Conservation (phyloP, 2,797 vertebrate genomes). For the Apogon hyalosoma region DNA sequence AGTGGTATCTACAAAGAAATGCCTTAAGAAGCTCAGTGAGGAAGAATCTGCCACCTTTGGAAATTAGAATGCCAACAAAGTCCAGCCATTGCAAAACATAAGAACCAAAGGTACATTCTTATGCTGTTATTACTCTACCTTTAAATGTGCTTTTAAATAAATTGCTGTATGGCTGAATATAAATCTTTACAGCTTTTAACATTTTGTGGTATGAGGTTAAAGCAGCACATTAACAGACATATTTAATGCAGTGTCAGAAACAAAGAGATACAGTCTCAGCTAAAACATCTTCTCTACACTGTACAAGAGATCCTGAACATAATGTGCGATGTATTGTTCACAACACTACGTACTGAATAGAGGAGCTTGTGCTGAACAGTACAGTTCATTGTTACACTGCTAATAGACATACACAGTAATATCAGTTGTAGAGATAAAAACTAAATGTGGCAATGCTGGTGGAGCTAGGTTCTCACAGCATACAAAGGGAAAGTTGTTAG, state of each 20-base stretch:
- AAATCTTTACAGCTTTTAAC: too few species aligned
- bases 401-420: slow-evolving; percentile 28
- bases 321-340: slow-evolving; percentile 22
- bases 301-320: slow-evolving; percentile 25
- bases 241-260: slow-evolving; percentile 45
- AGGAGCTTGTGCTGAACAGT: slow-evolving; percentile 20
- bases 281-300: slow-evolving; percentile 26
- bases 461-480: slow-evolving; percentile 55
- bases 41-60: slow-evolving; percentile 11
- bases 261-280: slow-evolving; percentile 34
- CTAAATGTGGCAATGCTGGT: slow-evolving; percentile 30
- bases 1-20: background rate
- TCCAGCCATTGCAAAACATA: too few species aligned
- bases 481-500: slow-evolving; percentile 74
- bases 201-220: too few species aligned
- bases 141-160: too few species aligned
- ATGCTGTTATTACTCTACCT: too few species aligned
- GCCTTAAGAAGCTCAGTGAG: background rate
- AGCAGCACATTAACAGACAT: too few species aligned
- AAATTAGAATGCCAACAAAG: too few species aligned
- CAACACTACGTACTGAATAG: slow-evolving; percentile 1
- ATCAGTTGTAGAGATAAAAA: slow-evolving; percentile 37
- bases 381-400: slow-evolving; percentile 6
- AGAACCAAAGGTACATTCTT: too few species aligned
- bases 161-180: too few species aligned